Percentiles rank a stretch among this genome's conserved stretches.
phyloP scores from a whole-genome alignment of 2,888 invertebrate species.

The Ctena decussata region DNA sequence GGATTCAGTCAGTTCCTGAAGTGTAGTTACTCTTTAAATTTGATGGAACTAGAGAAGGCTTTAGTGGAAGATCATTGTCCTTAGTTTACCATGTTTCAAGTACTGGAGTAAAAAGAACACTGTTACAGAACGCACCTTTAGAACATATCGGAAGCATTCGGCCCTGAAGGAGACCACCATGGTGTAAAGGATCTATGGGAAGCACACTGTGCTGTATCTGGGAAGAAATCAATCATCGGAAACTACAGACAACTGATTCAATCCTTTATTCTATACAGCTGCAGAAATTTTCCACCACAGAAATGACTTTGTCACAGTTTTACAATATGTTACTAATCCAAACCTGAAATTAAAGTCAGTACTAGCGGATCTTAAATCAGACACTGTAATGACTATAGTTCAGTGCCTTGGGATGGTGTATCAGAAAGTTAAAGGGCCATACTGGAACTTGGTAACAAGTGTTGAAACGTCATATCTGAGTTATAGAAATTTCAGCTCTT shows the following conservation, averaged over 20 bases:
- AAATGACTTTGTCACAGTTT: too few species aligned
- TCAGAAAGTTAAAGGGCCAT: too few species aligned
- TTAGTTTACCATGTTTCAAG: slow-evolving; percentile 24
- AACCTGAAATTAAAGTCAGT: too few species aligned
- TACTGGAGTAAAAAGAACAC: slow-evolving; percentile 46
- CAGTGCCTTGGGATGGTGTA: too few species aligned
- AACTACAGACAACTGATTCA: slow-evolving; percentile 61
- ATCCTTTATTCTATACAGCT: not conserved
- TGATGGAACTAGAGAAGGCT: slow-evolving; percentile 10
- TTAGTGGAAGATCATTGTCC: slow-evolving; percentile 13
- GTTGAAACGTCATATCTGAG: too few species aligned
- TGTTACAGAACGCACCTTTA: slow-evolving; percentile 34
- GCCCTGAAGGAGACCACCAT: slow-evolving; percentile 51
- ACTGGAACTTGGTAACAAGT: too few species aligned
- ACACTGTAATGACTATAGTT: too few species aligned
- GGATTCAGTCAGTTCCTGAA: too few species aligned
- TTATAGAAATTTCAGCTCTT: too few species aligned
- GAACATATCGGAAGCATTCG: slow-evolving; percentile 45
- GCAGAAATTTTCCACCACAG: not conserved
- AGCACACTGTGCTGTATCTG: slow-evolving; percentile 48
- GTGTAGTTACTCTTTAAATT: too few species aligned
- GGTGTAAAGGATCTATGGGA: slow-evolving; percentile 57
- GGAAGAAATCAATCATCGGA: slow-evolving; percentile 52
- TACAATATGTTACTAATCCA: too few species aligned
- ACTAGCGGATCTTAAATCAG: too few species aligned